These are phyloP conservation scores for Mormyrops boulengeri DNA, from an alignment of 2,797 vertebrate genomes.

Conservation along the genomic window DNA sequence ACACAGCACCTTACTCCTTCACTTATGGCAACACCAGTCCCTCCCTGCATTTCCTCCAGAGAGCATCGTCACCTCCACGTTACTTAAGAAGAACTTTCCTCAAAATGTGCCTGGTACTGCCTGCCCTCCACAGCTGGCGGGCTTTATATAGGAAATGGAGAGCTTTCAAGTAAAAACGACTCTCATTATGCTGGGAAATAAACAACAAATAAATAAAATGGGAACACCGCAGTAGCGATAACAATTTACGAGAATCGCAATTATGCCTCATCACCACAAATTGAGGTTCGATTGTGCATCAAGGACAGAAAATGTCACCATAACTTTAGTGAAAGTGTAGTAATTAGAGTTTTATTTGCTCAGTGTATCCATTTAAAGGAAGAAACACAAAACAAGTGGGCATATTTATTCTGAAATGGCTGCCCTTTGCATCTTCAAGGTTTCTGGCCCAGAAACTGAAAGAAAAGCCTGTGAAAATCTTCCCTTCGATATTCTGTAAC, in stretches of 20 bases:
- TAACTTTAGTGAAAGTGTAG: background rate
- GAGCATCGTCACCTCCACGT: background rate
- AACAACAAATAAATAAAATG: background rate
- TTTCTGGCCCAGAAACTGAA: background rate
- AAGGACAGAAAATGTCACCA: conserved; percentile 9
- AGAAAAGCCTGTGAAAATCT: background rate
- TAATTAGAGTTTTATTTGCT: conserved; percentile 8
- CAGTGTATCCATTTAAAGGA: background rate
- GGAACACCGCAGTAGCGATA: background rate
- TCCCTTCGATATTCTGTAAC: background rate
- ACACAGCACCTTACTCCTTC: background rate
- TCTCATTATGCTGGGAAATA: conserved; percentile 11
- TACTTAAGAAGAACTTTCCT: background rate
- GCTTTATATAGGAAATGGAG: background rate
- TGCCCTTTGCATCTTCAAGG: background rate
- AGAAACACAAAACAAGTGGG: background rate
- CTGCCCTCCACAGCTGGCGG: background rate
- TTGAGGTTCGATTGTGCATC: background rate
- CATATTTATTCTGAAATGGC: background rate
- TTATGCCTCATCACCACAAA: conserved; percentile 11
- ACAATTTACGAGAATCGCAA: conserved; percentile 3
- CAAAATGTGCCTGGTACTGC: background rate
- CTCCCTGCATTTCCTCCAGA: background rate
- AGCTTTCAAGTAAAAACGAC: background rate
- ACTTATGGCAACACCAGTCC: background rate